These are phyloP conservation scores for Centruroides sculpturatus DNA, from an alignment of 1,140 invertebrate genomes.

Conservation along the genomic window DNA sequence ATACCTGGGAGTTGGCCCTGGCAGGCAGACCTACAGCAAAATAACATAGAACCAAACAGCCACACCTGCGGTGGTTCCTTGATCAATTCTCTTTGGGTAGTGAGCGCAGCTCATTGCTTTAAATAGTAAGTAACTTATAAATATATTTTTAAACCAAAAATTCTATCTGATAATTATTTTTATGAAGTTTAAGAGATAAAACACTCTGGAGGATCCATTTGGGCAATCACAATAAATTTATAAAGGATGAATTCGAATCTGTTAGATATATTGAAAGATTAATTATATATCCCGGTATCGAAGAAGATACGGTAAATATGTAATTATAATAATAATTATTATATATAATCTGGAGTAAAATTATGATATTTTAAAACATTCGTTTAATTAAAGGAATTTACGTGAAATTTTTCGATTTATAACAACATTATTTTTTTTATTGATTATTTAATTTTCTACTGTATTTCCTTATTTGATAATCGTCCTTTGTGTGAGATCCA, in stretches of 20 bases:
- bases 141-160: not conserved
- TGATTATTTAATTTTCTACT: too few relatives aligned
- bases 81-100: constrained; percentile 28
- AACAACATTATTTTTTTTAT: too few relatives aligned
- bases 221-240: constrained; percentile 7
- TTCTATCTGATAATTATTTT: too few relatives aligned
- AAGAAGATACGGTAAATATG: not conserved
- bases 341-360: too few relatives aligned
- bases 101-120: constrained; percentile 32
- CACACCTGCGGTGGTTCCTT: constrained; percentile 33
- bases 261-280: constrained; percentile 3
- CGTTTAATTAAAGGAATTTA: too few relatives aligned
- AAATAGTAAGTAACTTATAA: not conserved
- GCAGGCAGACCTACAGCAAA: not conserved
- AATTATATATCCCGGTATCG: constrained; percentile 7
- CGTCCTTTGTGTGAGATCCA: too few relatives aligned
- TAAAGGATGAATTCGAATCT: constrained; percentile 1
- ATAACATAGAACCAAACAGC: constrained; percentile 1
- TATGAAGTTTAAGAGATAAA: not conserved
- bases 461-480: too few relatives aligned
- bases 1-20: constrained; percentile 3
- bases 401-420: too few relatives aligned
- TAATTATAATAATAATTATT: too few relatives aligned
- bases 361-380: too few relatives aligned
- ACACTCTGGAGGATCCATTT: constrained; percentile 5